phyloP scores from a whole-genome alignment of 2,113 vertebrate species.

The Sisor rabdophorus region DNA sequence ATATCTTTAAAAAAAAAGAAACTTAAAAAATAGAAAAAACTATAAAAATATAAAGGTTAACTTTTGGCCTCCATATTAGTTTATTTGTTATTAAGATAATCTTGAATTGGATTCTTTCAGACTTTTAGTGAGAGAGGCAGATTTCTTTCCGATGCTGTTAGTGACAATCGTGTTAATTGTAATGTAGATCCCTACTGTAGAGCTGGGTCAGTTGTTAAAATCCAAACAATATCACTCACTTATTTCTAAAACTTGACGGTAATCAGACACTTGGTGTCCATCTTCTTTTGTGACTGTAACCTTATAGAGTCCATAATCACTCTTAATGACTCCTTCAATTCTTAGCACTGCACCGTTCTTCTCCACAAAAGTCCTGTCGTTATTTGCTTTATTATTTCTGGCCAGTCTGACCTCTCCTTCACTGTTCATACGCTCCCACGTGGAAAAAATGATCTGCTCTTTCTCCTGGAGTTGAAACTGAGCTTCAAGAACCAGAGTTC shows the following conservation, averaged over 20 bases:
- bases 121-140: too few relatives aligned
- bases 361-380: not conserved
- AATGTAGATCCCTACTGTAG: too few relatives aligned
- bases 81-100: too few relatives aligned
- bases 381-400: not conserved
- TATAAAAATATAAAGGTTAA: too few relatives aligned
- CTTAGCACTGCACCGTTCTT: not conserved
- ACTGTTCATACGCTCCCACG: conserved; percentile 19
- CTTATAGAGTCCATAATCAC: conserved; percentile 38
- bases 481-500: conserved; percentile 34
- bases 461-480: not conserved
- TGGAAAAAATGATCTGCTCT: not conserved
- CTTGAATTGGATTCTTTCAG: too few relatives aligned
- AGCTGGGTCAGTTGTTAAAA: not conserved
- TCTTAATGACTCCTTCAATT: not conserved
- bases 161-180: too few relatives aligned
- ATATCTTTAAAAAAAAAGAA: too few relatives aligned
- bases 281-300: conserved; percentile 8
- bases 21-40: too few relatives aligned
- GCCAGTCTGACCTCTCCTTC: not conserved
- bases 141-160: too few relatives aligned
- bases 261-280: conserved; percentile 15
- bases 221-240: conserved; percentile 21
- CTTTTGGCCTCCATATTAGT: too few relatives aligned
- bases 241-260: not conserved